These are phyloP conservation scores for Calidris pygmaea DNA, from an alignment of 2,113 vertebrate genomes.

Conservation along the genomic window DNA sequence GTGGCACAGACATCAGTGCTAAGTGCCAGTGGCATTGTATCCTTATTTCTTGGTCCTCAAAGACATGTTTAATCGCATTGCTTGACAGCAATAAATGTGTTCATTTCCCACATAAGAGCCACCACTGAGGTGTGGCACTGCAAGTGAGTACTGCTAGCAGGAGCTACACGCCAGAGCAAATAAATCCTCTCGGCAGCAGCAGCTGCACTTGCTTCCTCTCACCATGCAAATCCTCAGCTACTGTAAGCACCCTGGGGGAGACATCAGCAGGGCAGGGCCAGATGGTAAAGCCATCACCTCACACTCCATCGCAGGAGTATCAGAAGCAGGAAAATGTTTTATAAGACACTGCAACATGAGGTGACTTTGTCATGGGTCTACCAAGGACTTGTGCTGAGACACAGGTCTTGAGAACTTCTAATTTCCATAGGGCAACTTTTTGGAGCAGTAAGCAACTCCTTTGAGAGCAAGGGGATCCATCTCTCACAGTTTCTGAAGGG, in stretches of 20 bases:
- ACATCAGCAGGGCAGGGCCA: background rate
- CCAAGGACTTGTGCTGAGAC: background rate
- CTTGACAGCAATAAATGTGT: background rate
- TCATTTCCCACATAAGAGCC: background rate
- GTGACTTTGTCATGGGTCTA: background rate
- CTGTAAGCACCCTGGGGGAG: background rate
- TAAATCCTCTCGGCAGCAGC: background rate
- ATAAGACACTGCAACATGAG: background rate
- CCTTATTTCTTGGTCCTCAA: background rate
- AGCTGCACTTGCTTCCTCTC: background rate
- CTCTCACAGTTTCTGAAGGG: background rate
- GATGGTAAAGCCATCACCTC: background rate
- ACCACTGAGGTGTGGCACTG: background rate
- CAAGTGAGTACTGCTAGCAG: background rate
- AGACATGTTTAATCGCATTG: accelerated
- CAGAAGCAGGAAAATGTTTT: background rate
- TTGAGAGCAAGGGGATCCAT: background rate
- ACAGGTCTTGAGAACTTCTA: background rate
- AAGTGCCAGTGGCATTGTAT: background rate
- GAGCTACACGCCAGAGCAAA: background rate
- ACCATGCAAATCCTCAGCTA: background rate
- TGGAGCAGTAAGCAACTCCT: background rate
- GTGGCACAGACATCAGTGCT: background rate
- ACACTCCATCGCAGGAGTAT: background rate
- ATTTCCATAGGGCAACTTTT: background rate